Base-by-base conservation (phyloP, 2,797 vertebrate species). In the Danio kyathit region DNA sequence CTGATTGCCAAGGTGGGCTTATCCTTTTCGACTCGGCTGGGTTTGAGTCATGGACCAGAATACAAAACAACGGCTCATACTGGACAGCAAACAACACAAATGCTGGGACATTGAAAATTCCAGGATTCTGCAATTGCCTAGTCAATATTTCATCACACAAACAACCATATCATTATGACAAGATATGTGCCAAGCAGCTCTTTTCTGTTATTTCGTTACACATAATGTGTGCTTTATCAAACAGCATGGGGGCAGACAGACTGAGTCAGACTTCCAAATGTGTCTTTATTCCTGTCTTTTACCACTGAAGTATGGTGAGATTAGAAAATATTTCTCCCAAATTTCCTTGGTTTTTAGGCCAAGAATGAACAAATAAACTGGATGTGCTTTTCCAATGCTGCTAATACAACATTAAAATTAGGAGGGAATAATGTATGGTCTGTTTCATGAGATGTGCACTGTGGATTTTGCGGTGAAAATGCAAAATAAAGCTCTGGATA, bases 351-450 rank as follows among this genome's bases (percentile, higher is more conserved):
- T 8, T 60, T 74, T 3, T 17, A 60, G 43, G 71, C 56, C 71
- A 74, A 11, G 19, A 13, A 13, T 60, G 17, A 48, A 5, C 44
- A 60, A 60, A 65, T 43, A 19, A 48, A 71, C 19, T 60, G 19
- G 43, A 60, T 29, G 19, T 54, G 29, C 82, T 86, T 86, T 10
- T 19, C 67, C 83, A 87, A 81, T 86, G 90, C 79, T 89, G 83
- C 85, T 89, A 87, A 90, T 90, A 88, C 86, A 86, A 91, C 90
- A 89, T 54, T 9, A 54, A 60, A 79, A 60, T 60, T 13, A 48
- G 17, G 17, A 8, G 17, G 56, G 17, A 79, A 41, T 49, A 40
- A 70, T 61, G 57, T 4, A 43, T 40, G 6, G 49, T n/a, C 16
- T 16, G 5, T 6, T 60, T 54, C 6, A 65, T 65, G 17, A 56